Evolutionary conservation across 1,140 invertebrate species (phyloP).

Genomic region (Aphidius gifuensis): DNA sequence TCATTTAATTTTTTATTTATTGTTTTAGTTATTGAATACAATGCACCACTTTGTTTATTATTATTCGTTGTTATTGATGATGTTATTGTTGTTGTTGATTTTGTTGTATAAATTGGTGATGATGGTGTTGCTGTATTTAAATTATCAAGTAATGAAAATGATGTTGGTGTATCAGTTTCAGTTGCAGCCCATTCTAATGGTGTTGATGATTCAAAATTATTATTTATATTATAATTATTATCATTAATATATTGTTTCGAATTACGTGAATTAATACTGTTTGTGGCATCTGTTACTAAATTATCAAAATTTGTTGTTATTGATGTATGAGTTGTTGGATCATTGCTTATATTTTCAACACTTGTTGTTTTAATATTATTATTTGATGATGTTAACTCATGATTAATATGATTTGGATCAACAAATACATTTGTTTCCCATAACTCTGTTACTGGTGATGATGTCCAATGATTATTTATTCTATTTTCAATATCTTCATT

Average conservation of each 20-base stretch:
- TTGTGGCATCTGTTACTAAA: constrained; percentile 32
- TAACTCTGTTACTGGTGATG: constrained; percentile 55
- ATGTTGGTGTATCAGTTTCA: constrained; percentile 46
- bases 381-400: constrained; percentile 55
- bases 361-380: constrained; percentile 11
- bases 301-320: constrained; percentile 13
- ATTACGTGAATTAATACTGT: constrained; percentile 33
- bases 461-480: constrained; percentile 56
- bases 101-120: constrained; percentile 37
- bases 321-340: constrained; percentile 14
- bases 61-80: constrained; percentile 40
- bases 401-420: constrained; percentile 70
- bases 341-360: constrained; percentile 17
- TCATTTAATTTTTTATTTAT: background rate
- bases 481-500: constrained; percentile 6
- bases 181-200: constrained; percentile 43
- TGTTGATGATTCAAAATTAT: constrained; percentile 35
- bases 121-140: constrained; percentile 41
- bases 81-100: constrained; percentile 41
- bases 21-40: background rate
- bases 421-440: constrained; percentile 67
- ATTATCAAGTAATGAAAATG: constrained; percentile 45
- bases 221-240: background rate
- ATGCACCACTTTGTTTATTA: constrained; percentile 19
- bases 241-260: background rate